A percentile compares a stretch with the other conserved stretches of the same genome.
phyloP scores from a whole-genome alignment of 2,888 invertebrate species.

The Ashinkailepas kermadecensis region DNA sequence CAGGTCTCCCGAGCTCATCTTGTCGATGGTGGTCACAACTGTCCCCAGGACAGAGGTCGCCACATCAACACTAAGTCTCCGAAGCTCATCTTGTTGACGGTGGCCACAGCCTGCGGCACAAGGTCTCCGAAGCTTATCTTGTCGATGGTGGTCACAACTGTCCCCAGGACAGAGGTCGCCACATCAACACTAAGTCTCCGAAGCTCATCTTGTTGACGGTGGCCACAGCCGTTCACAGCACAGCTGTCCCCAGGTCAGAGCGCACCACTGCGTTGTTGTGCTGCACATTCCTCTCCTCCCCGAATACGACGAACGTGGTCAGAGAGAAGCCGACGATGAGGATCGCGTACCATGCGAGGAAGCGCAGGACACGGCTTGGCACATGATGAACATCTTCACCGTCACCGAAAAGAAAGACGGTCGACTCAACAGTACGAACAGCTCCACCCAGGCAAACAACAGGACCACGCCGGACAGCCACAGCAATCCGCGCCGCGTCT shows the following conservation, averaged over 20 bases:
- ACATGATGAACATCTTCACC: constrained; percentile 73
- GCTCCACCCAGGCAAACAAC: constrained; percentile 63
- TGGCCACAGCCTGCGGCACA: too few species aligned
- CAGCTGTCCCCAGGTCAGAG: too few species aligned
- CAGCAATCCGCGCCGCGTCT: constrained; percentile 52
- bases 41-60: constrained; percentile 3
- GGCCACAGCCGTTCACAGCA: too few species aligned
- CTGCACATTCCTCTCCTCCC: constrained; percentile 45
- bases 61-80: too few species aligned
- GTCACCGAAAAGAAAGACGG: constrained; percentile 70
- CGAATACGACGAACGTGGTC: constrained; percentile 67
- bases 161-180: too few species aligned
- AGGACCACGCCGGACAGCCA: constrained; percentile 66
- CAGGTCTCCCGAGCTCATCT: constrained; percentile 26
- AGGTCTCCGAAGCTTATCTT: too few species aligned
- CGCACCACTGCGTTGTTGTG: too few species aligned
- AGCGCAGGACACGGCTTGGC: constrained; percentile 67
- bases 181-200: too few species aligned
- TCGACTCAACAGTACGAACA: constrained; percentile 68
- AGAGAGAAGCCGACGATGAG: constrained; percentile 72
- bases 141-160: too few species aligned
- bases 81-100: too few species aligned
- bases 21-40: constrained; percentile 25
- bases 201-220: too few species aligned
- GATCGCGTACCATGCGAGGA: constrained; percentile 68